Evolutionary conservation across 2,113 vertebrate genomes (phyloP).

Genomic region (Tonatia bakeri): DNA sequence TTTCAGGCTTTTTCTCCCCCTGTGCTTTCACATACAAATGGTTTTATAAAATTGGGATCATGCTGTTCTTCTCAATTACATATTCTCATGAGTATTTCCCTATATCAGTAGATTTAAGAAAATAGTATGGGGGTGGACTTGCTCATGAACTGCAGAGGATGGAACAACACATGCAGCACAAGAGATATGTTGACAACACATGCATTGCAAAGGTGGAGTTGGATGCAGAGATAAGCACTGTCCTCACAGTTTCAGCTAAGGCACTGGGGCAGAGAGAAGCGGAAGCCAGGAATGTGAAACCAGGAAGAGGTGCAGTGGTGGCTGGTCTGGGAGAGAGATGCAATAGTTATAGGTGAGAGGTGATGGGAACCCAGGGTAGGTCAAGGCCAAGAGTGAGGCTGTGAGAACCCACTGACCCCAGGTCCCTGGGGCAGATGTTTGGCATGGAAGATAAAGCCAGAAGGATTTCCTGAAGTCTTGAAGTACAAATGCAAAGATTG

Average conservation of each 20-base stretch:
- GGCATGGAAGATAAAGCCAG: neutral
- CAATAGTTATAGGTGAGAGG: neutral
- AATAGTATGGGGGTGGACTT: neutral
- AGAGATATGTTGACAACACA: neutral
- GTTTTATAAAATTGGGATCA: neutral
- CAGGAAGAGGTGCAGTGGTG: neutral
- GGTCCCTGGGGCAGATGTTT: neutral
- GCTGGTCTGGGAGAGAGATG: neutral
- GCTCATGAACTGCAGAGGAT: neutral
- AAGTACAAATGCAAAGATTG: neutral
- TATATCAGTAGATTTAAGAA: neutral
- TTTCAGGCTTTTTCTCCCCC: neutral
- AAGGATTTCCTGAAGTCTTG: neutral
- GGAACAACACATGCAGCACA: too few species aligned
- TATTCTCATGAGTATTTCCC: slow-evolving; percentile 28
- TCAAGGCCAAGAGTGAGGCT: too few species aligned
- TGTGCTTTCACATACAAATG: neutral
- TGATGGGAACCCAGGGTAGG: neutral
- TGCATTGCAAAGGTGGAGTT: neutral
- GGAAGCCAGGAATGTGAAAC: neutral
- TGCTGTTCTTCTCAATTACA: slow-evolving; percentile 26
- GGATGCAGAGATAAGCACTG: neutral
- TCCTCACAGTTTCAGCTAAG: neutral
- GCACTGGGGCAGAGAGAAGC: neutral
- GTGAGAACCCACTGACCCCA: neutral